phyloP scores from a whole-genome alignment of 2,797 vertebrate genomes.

The Rhabdophis nuchalis region DNA sequence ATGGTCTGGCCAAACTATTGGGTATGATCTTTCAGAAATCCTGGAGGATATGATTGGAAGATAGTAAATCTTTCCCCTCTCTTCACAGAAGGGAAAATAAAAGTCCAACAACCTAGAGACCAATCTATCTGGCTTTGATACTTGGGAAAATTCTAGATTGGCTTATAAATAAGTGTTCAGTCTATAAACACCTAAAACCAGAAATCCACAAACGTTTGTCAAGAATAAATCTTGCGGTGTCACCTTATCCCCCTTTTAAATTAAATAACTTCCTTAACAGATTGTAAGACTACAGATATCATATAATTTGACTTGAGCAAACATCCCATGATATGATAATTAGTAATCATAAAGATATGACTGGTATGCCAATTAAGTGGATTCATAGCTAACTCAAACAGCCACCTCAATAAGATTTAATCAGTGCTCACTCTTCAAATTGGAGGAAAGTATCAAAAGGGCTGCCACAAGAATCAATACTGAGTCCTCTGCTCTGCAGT shows the following conservation, averaged over 20 bases:
- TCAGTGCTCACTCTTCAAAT: neutral
- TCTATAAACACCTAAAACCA: neutral
- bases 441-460: neutral
- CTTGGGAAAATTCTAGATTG: neutral
- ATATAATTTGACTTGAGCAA: neutral
- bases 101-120: neutral
- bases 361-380: neutral
- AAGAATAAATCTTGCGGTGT: neutral
- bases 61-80: neutral
- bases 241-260: neutral
- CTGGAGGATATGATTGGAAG: neutral
- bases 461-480: neutral
- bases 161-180: neutral
- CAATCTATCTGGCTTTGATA: neutral
- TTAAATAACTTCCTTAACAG: neutral
- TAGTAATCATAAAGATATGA: neutral
- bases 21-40: neutral
- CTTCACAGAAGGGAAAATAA: neutral
- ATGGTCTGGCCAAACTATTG: neutral
- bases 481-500: neutral
- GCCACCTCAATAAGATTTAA: neutral
- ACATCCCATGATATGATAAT: neutral
- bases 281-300: neutral
- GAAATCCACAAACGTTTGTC: neutral
- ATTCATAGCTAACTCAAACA: neutral